Evolutionary conservation across 2,797 vertebrate species (phyloP), one percentile per base, ranked within the genome.

Genomic region (Vultur gryphus): DNA sequence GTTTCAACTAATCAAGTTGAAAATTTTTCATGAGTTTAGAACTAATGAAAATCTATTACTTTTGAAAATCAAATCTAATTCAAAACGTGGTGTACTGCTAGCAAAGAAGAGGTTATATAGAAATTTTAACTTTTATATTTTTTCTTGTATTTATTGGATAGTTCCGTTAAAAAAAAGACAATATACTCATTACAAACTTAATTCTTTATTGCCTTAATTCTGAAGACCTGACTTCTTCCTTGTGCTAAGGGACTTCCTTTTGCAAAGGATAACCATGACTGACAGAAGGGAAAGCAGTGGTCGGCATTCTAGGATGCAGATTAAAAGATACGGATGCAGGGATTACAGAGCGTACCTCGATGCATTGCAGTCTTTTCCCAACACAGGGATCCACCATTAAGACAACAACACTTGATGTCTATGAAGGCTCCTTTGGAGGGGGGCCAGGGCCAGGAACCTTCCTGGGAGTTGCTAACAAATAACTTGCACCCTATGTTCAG

Each of bases 71-170:
- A 65, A 57, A 57, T 52, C 52, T 64, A 54, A 49, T 57, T 71
- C 14, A 48, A 82, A 67, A 46, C 0, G 0, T 10, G 1, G 2
- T 49, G 5, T 33, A 28, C 59, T 72, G 29, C 12, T 62, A 55
- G 10, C 31, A 77, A 69, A 48, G 8, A 81, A 16, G 13, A 66
- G 4, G 10, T 18, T 48, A 39, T 9, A 2, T 2, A 69, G n/a
- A 61, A 57, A 49, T 46, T 19, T 1, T 44, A 51, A 51, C 33
- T 57, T 72, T 17, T 31, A 33, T 44, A 9, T 48, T 33, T 67
- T 83, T 77, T 25, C 8, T 78, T 39, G 4, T 29, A 25, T 48
- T 31, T 15, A 75, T 11, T 73, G 24, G 16, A 44, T 4, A 20
- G 70, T 76, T 46, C 15, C 5, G 3, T 58, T 62, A 48, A 85